Conservation (phyloP, 2,888 invertebrate genomes). For the Pyrocoelia pectoralis region DNA sequence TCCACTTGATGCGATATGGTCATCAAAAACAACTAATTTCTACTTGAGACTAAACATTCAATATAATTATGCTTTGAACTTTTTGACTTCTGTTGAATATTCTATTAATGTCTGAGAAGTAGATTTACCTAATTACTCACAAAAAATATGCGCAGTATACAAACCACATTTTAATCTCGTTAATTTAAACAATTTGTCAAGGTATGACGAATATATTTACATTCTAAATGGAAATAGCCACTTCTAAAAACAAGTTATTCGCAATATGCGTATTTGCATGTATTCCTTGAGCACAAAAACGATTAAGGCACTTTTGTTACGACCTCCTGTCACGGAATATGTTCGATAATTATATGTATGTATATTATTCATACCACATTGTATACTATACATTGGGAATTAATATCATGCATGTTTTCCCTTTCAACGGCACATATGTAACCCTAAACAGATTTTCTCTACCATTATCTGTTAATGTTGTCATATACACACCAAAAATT, state of each 20-base stretch:
- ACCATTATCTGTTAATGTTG: too few relatives aligned
- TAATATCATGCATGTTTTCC: slow-evolving; percentile 1
- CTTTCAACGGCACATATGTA: background rate
- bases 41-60: too few relatives aligned
- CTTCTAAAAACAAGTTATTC: slow-evolving; percentile 31
- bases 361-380: slow-evolving; percentile 30
- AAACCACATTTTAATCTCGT: background rate
- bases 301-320: slow-evolving; percentile 32
- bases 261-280: slow-evolving; percentile 33
- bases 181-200: slow-evolving; percentile 1
- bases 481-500: too few relatives aligned
- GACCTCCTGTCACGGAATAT: slow-evolving; percentile 32
- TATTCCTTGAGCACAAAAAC: slow-evolving; percentile 27
- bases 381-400: slow-evolving; percentile 23
- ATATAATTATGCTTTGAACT: too few relatives aligned
- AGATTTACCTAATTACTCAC: too few relatives aligned
- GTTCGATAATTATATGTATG: slow-evolving; percentile 33
- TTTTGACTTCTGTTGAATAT: too few relatives aligned
- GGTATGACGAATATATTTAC: slow-evolving; percentile 6
- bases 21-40: too few relatives aligned
- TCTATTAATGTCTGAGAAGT: too few relatives aligned
- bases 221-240: slow-evolving; percentile 14
- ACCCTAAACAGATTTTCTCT: too few relatives aligned
- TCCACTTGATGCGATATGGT: too few relatives aligned
- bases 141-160: background rate